These are phyloP conservation scores for Homarus americanus DNA, from an alignment of 1,140 invertebrate genomes.

Conservation along the genomic window DNA sequence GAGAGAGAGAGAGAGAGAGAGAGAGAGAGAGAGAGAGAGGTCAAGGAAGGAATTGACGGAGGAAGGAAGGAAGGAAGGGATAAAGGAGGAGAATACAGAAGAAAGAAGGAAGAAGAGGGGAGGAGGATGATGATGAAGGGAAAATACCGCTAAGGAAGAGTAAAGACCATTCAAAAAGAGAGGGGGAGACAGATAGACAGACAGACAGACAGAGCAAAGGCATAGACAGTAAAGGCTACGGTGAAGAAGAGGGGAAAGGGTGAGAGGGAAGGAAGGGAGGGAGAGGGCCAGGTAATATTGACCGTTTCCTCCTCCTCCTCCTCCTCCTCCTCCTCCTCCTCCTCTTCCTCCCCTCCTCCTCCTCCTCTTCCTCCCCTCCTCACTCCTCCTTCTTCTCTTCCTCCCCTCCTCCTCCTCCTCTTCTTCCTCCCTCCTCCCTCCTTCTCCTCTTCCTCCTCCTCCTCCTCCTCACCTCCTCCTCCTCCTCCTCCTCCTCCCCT, in stretches of 20 bases:
- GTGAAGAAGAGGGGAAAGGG: neutral
- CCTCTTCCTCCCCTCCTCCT: neutral
- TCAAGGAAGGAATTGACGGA: neutral
- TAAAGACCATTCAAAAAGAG: neutral
- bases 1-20: constrained; percentile 36
- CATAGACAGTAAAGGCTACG: neutral
- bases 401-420: neutral
- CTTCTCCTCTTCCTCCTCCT: neutral
- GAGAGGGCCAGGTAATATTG: neutral
- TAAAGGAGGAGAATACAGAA: neutral
- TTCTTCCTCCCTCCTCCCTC: neutral
- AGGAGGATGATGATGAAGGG: neutral
- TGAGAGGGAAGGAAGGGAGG: neutral
- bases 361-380: neutral
- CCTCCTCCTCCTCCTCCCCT: neutral
- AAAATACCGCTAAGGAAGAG: neutral
- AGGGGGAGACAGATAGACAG: neutral
- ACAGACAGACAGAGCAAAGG: neutral
- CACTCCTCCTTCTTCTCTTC: neutral
- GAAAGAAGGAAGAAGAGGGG: neutral
- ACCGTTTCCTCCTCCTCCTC: neutral
- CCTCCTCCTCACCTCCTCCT: neutral
- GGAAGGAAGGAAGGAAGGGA: neutral
- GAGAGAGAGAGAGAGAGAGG: constrained; percentile 23
- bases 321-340: neutral